Conservation (phyloP, 2,113 vertebrate species). For the Stegastes partitus region DNA sequence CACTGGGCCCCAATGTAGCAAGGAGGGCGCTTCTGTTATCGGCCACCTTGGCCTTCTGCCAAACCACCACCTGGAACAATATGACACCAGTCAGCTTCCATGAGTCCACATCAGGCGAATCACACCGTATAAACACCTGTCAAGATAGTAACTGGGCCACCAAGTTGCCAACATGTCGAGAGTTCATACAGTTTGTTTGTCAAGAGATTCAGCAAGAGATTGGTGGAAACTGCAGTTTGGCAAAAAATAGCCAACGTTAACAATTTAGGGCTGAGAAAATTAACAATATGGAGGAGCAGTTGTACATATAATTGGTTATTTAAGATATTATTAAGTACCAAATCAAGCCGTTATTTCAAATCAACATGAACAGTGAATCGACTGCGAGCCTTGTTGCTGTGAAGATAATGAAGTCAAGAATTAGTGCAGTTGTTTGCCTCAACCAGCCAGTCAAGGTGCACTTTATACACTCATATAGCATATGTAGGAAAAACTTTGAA, state of each 20-base stretch:
- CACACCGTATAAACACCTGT: constrained; percentile 62
- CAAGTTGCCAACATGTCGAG: neutral
- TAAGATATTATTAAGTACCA: too few relatives aligned
- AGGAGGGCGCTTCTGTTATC: constrained; percentile 93
- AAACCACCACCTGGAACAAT: constrained; percentile 91
- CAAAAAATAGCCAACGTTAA: neutral
- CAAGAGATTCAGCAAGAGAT: neutral
- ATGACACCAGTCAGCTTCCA: constrained; percentile 75
- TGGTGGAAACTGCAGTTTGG: neutral
- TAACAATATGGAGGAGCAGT: neutral
- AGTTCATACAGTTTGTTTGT: constrained; percentile 1
- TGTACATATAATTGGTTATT: neutral
- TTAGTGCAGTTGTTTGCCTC: too few relatives aligned
- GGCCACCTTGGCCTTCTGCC: constrained; percentile 93
- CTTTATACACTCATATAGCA: too few relatives aligned
- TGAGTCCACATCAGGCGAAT: constrained; percentile 31
- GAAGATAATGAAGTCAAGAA: too few relatives aligned
- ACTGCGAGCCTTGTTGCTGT: too few relatives aligned
- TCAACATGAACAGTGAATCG: neutral
- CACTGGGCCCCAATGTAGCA: constrained; percentile 89
- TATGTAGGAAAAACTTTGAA: too few relatives aligned
- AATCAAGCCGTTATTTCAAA: too few relatives aligned
- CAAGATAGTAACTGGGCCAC: constrained; percentile 25
- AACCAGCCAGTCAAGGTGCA: too few relatives aligned
- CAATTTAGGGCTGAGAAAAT: neutral